Evolutionary conservation across 2,888 invertebrate genomes (phyloP).

Genomic region (Cryptocephalus primarius): DNA sequence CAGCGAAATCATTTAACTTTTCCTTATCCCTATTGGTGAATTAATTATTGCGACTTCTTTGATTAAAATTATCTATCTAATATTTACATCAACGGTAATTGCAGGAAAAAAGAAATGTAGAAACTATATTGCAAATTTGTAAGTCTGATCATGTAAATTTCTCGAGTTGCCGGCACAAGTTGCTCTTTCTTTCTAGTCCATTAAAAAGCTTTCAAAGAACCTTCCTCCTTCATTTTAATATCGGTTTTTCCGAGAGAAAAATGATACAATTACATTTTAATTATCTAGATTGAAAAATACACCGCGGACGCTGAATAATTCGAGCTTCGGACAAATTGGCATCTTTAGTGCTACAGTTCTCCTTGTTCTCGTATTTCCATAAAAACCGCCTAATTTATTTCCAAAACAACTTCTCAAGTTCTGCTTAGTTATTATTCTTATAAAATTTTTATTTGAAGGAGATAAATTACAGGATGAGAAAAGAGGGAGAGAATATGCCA

Average conservation of each 20-base stretch:
- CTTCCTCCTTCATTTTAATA: background rate
- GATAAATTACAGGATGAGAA: no score
- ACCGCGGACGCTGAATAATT: slow-evolving; percentile 11
- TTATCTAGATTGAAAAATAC: slow-evolving; percentile 16
- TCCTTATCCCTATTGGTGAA: no score
- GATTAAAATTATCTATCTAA: no score
- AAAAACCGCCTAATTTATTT: slow-evolving; percentile 27
- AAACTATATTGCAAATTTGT: no score
- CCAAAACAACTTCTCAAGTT: slow-evolving; percentile 22
- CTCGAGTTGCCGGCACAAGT: no score
- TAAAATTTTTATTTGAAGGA: no score
- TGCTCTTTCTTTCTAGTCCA: background rate
- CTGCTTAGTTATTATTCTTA: slow-evolving; percentile 30
- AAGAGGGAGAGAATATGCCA: no score
- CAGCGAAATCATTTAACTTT: no score
- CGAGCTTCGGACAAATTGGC: slow-evolving; percentile 17
- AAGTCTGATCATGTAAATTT: no score
- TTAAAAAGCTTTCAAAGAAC: background rate
- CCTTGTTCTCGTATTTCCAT: slow-evolving; percentile 15
- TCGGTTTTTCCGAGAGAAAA: slow-evolving; percentile 7
- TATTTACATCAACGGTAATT: no score
- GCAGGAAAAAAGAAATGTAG: no score
- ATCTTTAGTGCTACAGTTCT: slow-evolving; percentile 13
- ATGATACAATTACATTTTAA: slow-evolving; percentile 15
- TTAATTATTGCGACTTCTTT: no score